A percentile compares a stretch with the other conserved stretches of the same genome.
Evolutionary conservation across 2,113 vertebrate species (phyloP).

Genomic region (Equus quagga): DNA sequence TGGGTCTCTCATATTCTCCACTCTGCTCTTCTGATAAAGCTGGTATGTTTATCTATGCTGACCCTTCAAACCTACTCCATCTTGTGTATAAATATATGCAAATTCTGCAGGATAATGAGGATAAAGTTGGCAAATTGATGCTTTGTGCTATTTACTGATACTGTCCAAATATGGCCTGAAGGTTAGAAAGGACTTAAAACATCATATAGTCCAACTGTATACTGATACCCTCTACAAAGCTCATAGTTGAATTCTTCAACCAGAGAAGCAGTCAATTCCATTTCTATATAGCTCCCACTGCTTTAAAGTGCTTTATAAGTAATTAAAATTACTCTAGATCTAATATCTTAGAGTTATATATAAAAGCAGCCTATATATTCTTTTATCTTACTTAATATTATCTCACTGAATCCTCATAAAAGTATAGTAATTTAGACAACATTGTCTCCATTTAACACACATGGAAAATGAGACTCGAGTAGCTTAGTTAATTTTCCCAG

Average conservation of each 20-base stretch:
- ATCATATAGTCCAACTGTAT: not conserved
- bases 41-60: not conserved
- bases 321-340: conserved; percentile 26
- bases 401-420: not conserved
- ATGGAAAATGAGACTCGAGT: not conserved
- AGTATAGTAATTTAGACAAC: not conserved
- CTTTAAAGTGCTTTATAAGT: conserved; percentile 28
- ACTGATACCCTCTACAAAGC: not conserved
- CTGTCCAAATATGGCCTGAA: not conserved
- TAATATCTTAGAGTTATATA: not conserved
- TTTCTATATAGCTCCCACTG: not conserved
- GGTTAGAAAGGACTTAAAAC: not conserved
- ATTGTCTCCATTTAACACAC: not conserved
- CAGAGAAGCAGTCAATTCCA: not conserved
- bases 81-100: not conserved
- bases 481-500: not conserved
- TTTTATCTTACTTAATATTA: not conserved
- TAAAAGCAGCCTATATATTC: not conserved
- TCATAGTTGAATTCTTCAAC: conserved; percentile 21
- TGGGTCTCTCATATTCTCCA: not conserved
- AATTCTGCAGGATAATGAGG: not conserved
- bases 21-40: not conserved
- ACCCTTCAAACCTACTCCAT: not conserved
- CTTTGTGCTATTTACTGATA: conserved; percentile 7
- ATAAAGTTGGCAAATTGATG: not conserved